phyloP scores from a whole-genome alignment of 2,797 vertebrate species.

The Enteromius afrohamiltoni region DNA sequence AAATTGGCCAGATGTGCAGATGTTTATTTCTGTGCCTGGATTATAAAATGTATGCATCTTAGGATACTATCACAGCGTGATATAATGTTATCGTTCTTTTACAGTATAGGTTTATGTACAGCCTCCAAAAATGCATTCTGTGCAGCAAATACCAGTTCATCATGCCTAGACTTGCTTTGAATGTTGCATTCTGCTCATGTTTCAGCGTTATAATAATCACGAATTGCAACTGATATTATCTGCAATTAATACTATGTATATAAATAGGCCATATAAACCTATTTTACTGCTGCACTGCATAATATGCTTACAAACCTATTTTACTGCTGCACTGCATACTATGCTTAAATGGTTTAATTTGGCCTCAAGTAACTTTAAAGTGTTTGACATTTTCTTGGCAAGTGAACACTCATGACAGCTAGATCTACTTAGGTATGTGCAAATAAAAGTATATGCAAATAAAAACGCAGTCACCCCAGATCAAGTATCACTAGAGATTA shows the following conservation, averaged over 20 bases:
- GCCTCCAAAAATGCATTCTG: conserved; percentile 10
- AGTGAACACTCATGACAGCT: neutral
- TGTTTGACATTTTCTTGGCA: neutral
- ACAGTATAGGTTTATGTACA: neutral
- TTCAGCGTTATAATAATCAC: neutral
- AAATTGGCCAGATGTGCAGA: neutral
- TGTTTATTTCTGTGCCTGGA: neutral
- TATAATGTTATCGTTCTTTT: neutral
- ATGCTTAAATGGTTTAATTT: neutral
- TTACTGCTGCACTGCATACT: neutral
- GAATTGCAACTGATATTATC: neutral
- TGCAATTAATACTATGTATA: neutral
- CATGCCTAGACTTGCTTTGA: conserved; percentile 4
- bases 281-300: neutral
- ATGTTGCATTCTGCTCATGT: neutral
- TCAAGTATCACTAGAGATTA: neutral
- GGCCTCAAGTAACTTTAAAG: neutral
- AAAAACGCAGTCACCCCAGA: neutral
- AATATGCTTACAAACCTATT: neutral
- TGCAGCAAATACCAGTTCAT: neutral
- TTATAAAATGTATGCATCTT: neutral
- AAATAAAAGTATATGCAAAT: conserved; percentile 11
- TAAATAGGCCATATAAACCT: neutral
- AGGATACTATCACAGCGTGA: neutral
- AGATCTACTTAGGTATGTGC: neutral